These are phyloP conservation scores for Torymus auratus DNA, from an alignment of 2,888 invertebrate genomes.

Conservation along the genomic window DNA sequence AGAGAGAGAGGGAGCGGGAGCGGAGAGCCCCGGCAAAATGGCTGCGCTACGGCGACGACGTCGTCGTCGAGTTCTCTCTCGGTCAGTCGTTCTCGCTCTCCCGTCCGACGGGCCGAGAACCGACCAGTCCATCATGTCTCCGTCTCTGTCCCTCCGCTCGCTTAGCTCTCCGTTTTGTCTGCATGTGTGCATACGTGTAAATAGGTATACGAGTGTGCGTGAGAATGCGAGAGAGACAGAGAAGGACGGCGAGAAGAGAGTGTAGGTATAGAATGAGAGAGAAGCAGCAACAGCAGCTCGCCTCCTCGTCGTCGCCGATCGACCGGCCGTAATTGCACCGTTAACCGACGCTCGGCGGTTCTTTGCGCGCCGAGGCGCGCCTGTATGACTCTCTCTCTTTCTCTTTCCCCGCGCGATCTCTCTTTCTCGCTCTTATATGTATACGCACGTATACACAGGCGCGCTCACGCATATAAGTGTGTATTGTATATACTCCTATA, in stretches of 20 bases:
- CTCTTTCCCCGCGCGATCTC: constrained; percentile 15
- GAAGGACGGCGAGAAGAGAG: constrained; percentile 46
- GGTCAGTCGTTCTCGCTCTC: background rate
- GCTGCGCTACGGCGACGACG: constrained; percentile 44
- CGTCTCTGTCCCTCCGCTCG: constrained; percentile 7
- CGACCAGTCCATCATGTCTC: background rate
- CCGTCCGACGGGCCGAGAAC: background rate
- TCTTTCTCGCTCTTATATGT: constrained; percentile 6
- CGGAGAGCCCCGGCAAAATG: constrained; percentile 39
- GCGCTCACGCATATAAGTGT: background rate
- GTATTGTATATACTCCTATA: background rate
- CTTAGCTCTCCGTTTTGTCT: background rate
- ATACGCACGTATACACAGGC: constrained; percentile 18
- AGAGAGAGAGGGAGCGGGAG: too few relatives aligned
- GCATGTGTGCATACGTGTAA: too few relatives aligned
- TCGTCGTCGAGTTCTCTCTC: constrained; percentile 24
- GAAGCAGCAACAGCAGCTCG: constrained; percentile 41
- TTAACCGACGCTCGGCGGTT: constrained; percentile 58
- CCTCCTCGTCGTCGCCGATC: constrained; percentile 51
- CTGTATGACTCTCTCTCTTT: constrained; percentile 21
- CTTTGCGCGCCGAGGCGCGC: constrained; percentile 49
- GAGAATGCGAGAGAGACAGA: background rate
- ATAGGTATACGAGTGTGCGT: background rate
- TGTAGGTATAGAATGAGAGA: constrained; percentile 43
- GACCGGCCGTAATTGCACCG: constrained; percentile 61